Evolutionary conservation across 2,113 vertebrate species (phyloP), one percentile per base, ranked within the genome.

Genomic region (Thalassoma bifasciatum): DNA sequence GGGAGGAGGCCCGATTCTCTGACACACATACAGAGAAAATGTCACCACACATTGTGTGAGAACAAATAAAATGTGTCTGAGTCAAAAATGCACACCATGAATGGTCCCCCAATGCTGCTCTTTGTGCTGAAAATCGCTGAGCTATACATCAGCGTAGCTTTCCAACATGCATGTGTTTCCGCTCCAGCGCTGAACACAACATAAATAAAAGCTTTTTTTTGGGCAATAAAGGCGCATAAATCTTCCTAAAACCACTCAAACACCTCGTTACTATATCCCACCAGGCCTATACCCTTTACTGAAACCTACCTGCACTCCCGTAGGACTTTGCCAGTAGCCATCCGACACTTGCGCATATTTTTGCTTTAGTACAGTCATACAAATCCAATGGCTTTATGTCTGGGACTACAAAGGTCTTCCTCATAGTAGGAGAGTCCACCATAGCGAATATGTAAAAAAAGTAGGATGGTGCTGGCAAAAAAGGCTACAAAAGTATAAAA

Each of bases 351-450:
- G 95, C 95, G 87, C 95, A 95, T 86, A 96, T 96, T 92, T 95
- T 96, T 65, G 95, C 96, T 89, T 94, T 92, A 58, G 91, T 90
- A 76, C 91, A 93, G 79, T 97, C 96, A 86, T 96, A 97, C 87
- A 96, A 93, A 91, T 97, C 96, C 94, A 95, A 88, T 38, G 95
- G 94, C 88, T 96, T 96, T 85, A 97, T 93, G 91, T 97, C 96
- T 73, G 96, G 95, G 77, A 96, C 94, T 82, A 95, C 92, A 86
- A 96, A 96, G 87, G 95, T 96, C 93, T 94, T 96, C 91, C 93
- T 95, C 93, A 92, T 94, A 65, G 94, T 94, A 89, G 89, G 93
- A 37, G 94, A 94, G 90, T 96, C 95, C 91, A 95, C 95, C 95
- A 96, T 96, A 90, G 90, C 92, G 87, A 90, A 81, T 89, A 82